Percentiles rank a stretch among this genome's conserved stretches.
phyloP scores from a whole-genome alignment of 1,140 invertebrate genomes.

The Pentalonia nigronervosa region DNA sequence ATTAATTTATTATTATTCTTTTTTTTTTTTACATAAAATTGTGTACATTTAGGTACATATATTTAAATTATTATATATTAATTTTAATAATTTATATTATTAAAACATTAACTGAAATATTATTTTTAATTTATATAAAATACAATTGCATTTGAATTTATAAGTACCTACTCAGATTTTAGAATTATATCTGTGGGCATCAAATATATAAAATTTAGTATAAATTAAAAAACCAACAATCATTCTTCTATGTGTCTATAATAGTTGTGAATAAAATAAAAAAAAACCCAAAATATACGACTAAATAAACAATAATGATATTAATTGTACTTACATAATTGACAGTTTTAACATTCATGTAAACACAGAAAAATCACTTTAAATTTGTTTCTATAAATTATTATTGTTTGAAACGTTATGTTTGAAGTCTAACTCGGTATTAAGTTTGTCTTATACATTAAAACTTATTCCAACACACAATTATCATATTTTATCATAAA shows the following conservation, averaged over 20 bases:
- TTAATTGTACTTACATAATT: background rate
- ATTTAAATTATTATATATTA: too few species aligned
- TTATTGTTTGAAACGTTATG: background rate
- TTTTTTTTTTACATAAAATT: background rate
- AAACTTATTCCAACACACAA: background rate
- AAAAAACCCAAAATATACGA: background rate
- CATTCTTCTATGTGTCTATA: background rate
- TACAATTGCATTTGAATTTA: background rate
- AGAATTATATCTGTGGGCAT: too few species aligned
- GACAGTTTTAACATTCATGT: background rate
- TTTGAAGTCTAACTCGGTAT: background rate
- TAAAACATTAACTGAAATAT: background rate
- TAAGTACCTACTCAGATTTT: background rate
- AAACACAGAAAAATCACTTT: background rate
- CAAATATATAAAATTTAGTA: background rate
- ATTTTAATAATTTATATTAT: too few species aligned
- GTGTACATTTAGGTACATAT: background rate
- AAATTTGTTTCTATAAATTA: background rate
- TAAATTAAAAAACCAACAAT: background rate
- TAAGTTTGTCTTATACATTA: background rate
- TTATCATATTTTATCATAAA: constrained; percentile 13
- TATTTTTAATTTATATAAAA: background rate
- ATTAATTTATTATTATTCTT: background rate
- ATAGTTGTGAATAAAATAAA: background rate
- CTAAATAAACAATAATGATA: background rate